Evolutionary conservation across 2,888 invertebrate genomes (phyloP).

Genomic region (Exocentrus adspersus): DNA sequence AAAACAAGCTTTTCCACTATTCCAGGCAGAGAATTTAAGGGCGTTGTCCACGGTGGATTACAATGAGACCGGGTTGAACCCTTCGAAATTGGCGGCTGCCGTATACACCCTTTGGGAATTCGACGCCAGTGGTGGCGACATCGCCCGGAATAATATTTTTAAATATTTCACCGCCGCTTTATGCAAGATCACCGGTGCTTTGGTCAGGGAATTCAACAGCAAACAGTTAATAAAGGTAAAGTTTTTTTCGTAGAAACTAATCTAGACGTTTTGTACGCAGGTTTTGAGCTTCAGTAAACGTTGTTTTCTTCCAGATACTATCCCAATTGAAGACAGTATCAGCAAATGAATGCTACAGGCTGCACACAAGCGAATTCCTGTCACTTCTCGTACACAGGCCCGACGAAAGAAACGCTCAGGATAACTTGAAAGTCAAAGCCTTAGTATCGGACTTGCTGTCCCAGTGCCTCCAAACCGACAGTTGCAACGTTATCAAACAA

Average conservation of each 20-base stretch:
- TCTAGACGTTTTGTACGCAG: too few species aligned
- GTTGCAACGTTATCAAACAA: slow-evolving; percentile 31
- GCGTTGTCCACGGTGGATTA: slow-evolving; percentile 32
- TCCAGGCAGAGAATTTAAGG: slow-evolving; percentile 35
- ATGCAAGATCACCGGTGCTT: slow-evolving; percentile 43
- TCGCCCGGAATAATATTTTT: slow-evolving; percentile 41
- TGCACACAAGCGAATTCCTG: slow-evolving; percentile 27
- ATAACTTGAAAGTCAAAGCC: slow-evolving; percentile 19
- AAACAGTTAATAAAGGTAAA: slow-evolving; percentile 37
- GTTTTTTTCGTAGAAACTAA: too few species aligned
- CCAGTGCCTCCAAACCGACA: slow-evolving; percentile 18
- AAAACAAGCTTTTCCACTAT: too few species aligned
- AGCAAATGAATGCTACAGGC: slow-evolving; percentile 24
- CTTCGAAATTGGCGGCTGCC: slow-evolving; percentile 27
- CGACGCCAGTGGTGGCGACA: slow-evolving; percentile 20
- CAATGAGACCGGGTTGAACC: slow-evolving; percentile 12
- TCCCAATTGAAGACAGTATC: slow-evolving; percentile 37
- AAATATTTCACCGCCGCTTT: slow-evolving; percentile 46
- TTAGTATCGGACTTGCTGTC: slow-evolving; percentile 24
- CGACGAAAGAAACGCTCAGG: slow-evolving; percentile 24
- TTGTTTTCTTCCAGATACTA: slow-evolving; percentile 41
- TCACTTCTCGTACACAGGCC: slow-evolving; percentile 20
- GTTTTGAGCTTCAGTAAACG: slow-evolving; percentile 12
- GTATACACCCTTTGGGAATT: slow-evolving; percentile 33
- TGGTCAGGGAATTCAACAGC: slow-evolving; percentile 33